Base-by-base conservation (phyloP, 1,140 invertebrate genomes). In the Drosophila fuyamai region DNA sequence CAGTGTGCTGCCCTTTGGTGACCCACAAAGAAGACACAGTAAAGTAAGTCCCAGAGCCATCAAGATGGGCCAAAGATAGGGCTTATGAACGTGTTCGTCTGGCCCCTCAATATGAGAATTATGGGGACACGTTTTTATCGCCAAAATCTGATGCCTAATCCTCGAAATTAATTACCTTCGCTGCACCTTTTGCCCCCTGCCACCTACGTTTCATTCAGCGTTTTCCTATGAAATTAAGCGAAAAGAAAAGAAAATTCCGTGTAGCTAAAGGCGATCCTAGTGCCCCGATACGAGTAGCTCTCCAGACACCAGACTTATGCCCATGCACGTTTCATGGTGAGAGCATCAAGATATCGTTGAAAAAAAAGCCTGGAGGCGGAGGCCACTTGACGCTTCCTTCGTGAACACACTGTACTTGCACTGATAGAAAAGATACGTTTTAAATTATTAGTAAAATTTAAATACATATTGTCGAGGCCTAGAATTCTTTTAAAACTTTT, bases 81-180 rank as follows among this genome's bases (percentile, higher is more conserved):
- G 16, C 16, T 32, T 44, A 5, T 9, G 47, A 16, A 53, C 62
- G 61, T 68, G 65, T 48, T 67, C 16, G 70, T 70, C 60, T 54
- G 70, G 54, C 60, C 58, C 51, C 41, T 76, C 53, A 32, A 73
- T 72, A 77, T 58, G 60, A 18, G 44, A 66, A 61, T 77, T 54
- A 50, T 57, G 59, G 53, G 35, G 44, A 65, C 27, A 73, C 71
- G 50, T 38, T 61, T 61, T 55, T 78, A 76, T 81, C 78, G 66
- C 65, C 50, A 67, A 67, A 83, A 83, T 83, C 80, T 63, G 48
- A 76, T 80, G 68, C 62, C 58, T 84, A 84, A 84, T 80, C 71
- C 81, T 84, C 76, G 60, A 79, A 84, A 84, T 84, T 84, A 84
- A 84, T 84, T 84, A 84, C 73, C 72, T 67, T 68, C 38, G 48